These are phyloP conservation scores for Arizona elegans DNA, from an alignment of 2,113 vertebrate species.

Conservation along the genomic window DNA sequence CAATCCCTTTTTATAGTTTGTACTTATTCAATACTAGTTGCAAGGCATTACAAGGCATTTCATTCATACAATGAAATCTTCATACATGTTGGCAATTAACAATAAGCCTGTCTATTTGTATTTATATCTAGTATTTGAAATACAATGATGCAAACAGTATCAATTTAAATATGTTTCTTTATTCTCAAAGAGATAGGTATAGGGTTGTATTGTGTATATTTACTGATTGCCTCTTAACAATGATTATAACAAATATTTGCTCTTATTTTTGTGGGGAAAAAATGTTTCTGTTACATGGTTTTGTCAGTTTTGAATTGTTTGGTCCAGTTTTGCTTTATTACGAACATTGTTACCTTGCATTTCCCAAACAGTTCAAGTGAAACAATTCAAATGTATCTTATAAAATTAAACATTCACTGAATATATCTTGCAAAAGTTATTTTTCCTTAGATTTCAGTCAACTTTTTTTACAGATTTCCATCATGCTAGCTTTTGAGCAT, in stretches of 20 bases:
- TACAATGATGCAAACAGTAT: neutral
- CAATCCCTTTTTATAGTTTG: neutral
- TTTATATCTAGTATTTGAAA: neutral
- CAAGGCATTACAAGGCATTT: neutral
- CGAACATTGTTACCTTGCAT: neutral
- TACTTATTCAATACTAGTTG: neutral
- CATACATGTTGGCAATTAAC: neutral
- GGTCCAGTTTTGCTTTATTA: constrained; percentile 3
- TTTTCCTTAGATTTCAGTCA: neutral
- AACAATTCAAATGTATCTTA: neutral
- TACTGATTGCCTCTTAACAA: neutral
- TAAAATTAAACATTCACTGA: neutral
- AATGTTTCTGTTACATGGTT: neutral
- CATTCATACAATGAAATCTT: neutral
- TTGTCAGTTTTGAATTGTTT: constrained; percentile 6
- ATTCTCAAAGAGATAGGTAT: neutral
- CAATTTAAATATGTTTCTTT: neutral
- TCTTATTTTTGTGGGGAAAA: neutral
- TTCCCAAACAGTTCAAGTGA: neutral
- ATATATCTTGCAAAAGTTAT: neutral
- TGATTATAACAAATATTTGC: neutral
- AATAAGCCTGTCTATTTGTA: neutral
- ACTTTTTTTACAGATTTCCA: neutral
- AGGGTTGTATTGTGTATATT: neutral
- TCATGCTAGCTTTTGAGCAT: neutral